Evolutionary conservation across 2,888 invertebrate genomes (phyloP), one percentile per base, ranked within the genome.

Genomic region (Campaea margaritaria): DNA sequence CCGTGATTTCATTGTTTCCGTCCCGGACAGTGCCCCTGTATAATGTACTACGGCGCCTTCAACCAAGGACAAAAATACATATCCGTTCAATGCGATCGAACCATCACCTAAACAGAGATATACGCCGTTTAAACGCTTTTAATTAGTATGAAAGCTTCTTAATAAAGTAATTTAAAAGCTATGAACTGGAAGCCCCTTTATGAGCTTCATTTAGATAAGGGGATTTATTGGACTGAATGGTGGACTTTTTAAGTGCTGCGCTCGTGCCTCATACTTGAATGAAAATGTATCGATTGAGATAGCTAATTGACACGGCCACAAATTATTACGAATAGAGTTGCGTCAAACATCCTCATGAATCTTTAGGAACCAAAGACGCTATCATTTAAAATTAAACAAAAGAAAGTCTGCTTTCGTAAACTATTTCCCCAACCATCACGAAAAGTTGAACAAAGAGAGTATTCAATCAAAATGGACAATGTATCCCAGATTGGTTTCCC

Each of bases 121-220:
- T 68, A 77, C 75, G 73, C 77, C 75, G 78, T 69, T 76, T 78
- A 75, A 74, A 79, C 75, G 78, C 78, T 69, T 76, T 81, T 86
- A 87, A 88, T 89, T 88, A 83, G 76, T 79, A 74, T 72, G 72
- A 79, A 82, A 81, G 78, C 70, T 81, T 78, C 72, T 78, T 85
- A 80, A 83, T 85, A 82, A 83, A 83, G 81, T 74, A 72, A 85
- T 85, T 81, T 82, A 79, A 81, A 78, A 74, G 80, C 81, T 77
- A 84, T 83, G 75, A 74, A 74, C 72, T 76, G 71, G 81, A 76
- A 78, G 78, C 75, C 65, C 73, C 54, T 82, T 79, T 81, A 81
- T 81, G 75, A 75, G 71, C 74, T 82, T 78, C 74, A 78, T 85
- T 83, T 75, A 82, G 85, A 85, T 85, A 79, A 76, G 67, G 72